Evolutionary conservation across 2,113 vertebrate species (phyloP), one percentile per base, ranked within the genome.

Genomic region (Tyto alba): DNA sequence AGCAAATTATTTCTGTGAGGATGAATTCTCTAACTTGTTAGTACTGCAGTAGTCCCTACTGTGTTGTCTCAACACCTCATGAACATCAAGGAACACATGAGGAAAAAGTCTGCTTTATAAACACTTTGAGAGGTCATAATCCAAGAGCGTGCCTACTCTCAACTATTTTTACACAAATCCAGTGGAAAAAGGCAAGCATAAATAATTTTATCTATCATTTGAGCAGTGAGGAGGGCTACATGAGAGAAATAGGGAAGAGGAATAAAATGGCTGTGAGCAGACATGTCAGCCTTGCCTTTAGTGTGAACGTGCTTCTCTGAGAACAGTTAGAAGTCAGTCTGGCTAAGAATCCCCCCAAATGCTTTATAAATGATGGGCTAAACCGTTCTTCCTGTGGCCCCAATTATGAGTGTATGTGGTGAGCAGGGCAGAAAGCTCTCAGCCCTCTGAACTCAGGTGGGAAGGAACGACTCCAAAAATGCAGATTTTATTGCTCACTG

Each of bases 131-230:
- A 76, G 8, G 16, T 83, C 63, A 93, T 30, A 62, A 79, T 62
- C 27, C 67, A 38, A 3, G 0, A 64, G 6, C 1, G 0, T 64
- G 10, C 29, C 5, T 27, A 3, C 43, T 78, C 16, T 59, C 36
- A 66, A 9, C 7, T 68, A 5, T 36, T 59, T 63, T 84, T 53
- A 22, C 63, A 62, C 77, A 83, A 57, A 53, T 36, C 7, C 32
- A 62, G 9, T 41, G 57, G 23, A 25, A 45, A 48, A 38, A 85
- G 32, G 5, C 14, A 43, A 71, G 16, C 4, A 13, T 23, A 52
- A 76, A 60, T 32, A 0, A 38, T 8, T 79, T 87, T 75, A n/a
- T 50, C 36, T 32, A 0, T 50, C 8, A 6, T 80, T 68, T 57
- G 57, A 89, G 32, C 12, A 69, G 40, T 34, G 55, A 84, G 25